Conservation (phyloP, 2,113 vertebrate genomes). For the Gymnorhina tibicen region DNA sequence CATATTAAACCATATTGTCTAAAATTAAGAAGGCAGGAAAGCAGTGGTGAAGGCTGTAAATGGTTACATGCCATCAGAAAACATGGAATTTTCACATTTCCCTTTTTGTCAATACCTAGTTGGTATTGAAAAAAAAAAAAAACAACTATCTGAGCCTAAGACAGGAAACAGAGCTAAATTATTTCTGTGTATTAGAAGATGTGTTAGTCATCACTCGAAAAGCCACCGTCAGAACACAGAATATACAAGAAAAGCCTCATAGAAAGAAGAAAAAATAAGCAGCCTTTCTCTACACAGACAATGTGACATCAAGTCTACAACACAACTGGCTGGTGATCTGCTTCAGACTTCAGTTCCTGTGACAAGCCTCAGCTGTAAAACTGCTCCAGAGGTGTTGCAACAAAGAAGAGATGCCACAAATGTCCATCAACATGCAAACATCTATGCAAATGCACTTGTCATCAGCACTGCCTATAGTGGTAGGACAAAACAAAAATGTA, state of each 20-base stretch:
- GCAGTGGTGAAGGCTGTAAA: not conserved
- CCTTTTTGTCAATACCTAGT: not conserved
- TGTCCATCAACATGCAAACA: not conserved
- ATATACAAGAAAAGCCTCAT: not conserved
- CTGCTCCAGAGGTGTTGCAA: constrained; percentile 20
- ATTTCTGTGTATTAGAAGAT: not conserved
- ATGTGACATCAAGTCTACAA: not conserved
- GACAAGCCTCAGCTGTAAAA: constrained; percentile 38
- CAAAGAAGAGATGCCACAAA: not conserved
- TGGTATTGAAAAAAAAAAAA: not conserved
- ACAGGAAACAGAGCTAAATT: not conserved
- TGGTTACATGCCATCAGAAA: not conserved
- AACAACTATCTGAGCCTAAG: not conserved
- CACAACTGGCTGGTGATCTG: constrained; percentile 12
- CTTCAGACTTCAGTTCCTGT: constrained; percentile 23
- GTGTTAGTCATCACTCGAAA: not conserved
- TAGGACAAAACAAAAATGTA: not conserved
- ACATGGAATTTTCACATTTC: not conserved
- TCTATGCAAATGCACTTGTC: not conserved
- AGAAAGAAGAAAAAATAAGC: not conserved
- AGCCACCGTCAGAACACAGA: not conserved
- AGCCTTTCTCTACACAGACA: not conserved
- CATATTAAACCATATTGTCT: not conserved
- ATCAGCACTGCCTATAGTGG: not conserved
- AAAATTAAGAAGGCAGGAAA: not conserved